Conservation (phyloP, 2,113 vertebrate genomes). For the Gavialis gangeticus region DNA sequence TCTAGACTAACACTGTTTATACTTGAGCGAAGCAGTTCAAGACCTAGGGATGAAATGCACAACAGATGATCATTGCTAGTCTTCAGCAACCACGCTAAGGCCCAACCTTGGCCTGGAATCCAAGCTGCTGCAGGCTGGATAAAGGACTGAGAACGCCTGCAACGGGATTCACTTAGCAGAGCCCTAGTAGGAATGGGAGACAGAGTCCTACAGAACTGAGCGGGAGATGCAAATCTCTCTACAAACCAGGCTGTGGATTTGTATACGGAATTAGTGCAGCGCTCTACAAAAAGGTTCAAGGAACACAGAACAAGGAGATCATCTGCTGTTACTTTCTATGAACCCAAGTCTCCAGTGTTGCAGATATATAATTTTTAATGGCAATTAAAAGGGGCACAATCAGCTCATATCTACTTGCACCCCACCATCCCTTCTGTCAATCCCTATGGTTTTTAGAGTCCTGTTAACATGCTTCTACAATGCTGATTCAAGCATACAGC, state of each 20-base stretch:
- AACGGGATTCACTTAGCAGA: neutral
- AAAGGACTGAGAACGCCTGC: neutral
- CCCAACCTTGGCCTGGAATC: too few relatives aligned
- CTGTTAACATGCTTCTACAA: too few relatives aligned
- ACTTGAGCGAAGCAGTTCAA: conserved; percentile 11
- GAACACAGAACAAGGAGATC: neutral
- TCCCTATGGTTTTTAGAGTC: too few relatives aligned
- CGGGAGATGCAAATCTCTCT: neutral
- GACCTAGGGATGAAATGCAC: neutral
- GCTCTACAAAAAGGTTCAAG: neutral
- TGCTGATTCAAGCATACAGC: too few relatives aligned
- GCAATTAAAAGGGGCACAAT: neutral
- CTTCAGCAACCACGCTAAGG: neutral
- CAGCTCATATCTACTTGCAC: neutral
- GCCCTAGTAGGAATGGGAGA: neutral
- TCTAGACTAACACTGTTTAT: neutral
- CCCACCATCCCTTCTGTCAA: conserved; percentile 11
- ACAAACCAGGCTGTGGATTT: neutral
- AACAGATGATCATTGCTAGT: neutral
- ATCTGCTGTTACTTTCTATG: neutral
- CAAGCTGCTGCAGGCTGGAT: fast-evolving
- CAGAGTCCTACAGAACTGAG: neutral
- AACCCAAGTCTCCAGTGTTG: fast-evolving
- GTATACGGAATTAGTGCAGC: neutral
- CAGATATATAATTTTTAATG: neutral